Evolutionary conservation across 2,888 invertebrate genomes (phyloP).

Genomic region (Polietes domitor): DNA sequence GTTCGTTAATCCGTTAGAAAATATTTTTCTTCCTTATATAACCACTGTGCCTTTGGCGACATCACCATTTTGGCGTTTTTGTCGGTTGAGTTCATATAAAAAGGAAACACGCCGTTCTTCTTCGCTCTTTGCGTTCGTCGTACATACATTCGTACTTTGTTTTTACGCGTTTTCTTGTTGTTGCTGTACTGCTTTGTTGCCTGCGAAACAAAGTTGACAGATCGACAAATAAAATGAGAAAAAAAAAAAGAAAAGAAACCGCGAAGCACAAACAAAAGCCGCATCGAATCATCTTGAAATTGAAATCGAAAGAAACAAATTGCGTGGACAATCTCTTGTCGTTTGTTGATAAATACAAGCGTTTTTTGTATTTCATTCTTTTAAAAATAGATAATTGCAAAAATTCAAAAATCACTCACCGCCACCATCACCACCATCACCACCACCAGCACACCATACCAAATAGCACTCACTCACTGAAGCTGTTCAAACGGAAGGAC

Average conservation of each 20-base stretch:
- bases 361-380: neutral
- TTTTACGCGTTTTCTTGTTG: neutral
- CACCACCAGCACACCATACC: too few species aligned
- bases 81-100: constrained; percentile 50
- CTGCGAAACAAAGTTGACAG: constrained; percentile 13
- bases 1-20: too few species aligned
- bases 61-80: constrained; percentile 45
- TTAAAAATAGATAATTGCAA: constrained; percentile 48
- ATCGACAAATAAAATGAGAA: constrained; percentile 29
- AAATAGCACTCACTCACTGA: too few species aligned
- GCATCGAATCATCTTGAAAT: constrained; percentile 6
- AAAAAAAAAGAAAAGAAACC: neutral
- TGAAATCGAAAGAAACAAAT: constrained; percentile 37
- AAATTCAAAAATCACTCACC: constrained; percentile 22
- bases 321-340: constrained; percentile 62
- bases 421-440: too few species aligned
- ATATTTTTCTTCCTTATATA: too few species aligned
- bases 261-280: neutral
- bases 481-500: too few species aligned
- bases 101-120: constrained; percentile 56
- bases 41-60: constrained; percentile 17
- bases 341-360: constrained; percentile 17
- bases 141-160: neutral
- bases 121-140: neutral
- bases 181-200: neutral